Evolutionary conservation across 2,797 vertebrate genomes (phyloP).

Genomic region (Danionella dracula): DNA sequence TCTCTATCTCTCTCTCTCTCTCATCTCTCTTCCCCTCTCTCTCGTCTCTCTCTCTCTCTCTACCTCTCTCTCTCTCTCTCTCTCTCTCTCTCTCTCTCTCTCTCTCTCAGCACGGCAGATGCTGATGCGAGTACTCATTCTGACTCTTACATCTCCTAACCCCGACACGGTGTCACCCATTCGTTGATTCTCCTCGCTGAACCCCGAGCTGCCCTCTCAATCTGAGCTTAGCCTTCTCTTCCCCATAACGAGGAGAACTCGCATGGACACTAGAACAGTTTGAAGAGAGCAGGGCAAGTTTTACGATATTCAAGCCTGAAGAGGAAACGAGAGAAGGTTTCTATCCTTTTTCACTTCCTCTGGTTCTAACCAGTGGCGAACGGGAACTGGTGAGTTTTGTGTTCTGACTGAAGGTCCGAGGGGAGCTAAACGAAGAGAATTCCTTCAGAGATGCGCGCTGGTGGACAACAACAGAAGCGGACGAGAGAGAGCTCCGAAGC

Average conservation of each 20-base stretch:
- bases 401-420: not conserved
- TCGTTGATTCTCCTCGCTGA: not conserved
- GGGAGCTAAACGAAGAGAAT: not conserved
- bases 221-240: not conserved
- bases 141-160: conserved; percentile 7
- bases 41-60: not conserved
- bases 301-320: not conserved
- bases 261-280: not conserved
- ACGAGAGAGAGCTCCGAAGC: not conserved
- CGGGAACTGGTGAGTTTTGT: not conserved
- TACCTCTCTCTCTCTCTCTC: not conserved
- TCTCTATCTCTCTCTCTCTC: too few relatives aligned
- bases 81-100: not conserved
- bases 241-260: not conserved
- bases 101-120: not conserved
- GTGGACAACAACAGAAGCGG: not conserved
- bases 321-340: not conserved
- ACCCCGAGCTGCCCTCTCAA: not conserved
- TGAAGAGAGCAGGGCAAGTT: not conserved
- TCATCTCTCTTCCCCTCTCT: not conserved
- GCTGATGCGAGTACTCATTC: conserved; percentile 22
- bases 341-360: not conserved
- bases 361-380: not conserved
- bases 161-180: not conserved
- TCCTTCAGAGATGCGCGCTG: not conserved